Conservation (phyloP, 2,888 invertebrate genomes). For the Tethea ocularis region DNA sequence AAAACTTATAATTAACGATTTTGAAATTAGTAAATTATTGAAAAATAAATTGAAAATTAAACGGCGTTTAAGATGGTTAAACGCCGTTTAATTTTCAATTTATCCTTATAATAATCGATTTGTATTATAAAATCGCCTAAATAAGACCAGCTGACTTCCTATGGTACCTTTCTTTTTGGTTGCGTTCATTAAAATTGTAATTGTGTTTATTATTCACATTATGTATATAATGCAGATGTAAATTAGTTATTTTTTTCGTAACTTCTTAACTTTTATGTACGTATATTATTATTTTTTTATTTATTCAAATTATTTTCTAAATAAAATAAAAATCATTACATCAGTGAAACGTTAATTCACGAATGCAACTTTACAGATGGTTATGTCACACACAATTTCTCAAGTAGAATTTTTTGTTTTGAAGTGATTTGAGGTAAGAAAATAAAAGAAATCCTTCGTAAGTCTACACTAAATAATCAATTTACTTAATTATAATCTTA, state of each 20-base stretch:
- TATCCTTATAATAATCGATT: not conserved
- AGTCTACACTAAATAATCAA: not conserved
- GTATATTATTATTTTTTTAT: not conserved
- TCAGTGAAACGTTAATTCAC: not conserved
- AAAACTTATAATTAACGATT: too few species aligned
- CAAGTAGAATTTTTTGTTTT: conserved; percentile 53
- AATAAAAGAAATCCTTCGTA: conserved; percentile 2
- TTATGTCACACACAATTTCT: conserved; percentile 75
- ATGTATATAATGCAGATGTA: too few species aligned
- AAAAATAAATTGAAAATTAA: too few species aligned
- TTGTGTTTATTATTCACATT: too few species aligned
- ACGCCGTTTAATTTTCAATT: too few species aligned
- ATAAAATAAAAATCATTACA: too few species aligned
- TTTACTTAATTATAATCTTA: conserved; percentile 13
- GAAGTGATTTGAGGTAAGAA: conserved; percentile 65
- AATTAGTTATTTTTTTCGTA: too few species aligned
- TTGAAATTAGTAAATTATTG: too few species aligned
- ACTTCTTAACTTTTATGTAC: too few species aligned
- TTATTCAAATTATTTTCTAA: not conserved
- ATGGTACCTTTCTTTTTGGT: too few species aligned
- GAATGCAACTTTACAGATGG: conserved; percentile 39
- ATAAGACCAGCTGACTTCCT: not conserved
- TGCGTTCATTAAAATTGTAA: not conserved
- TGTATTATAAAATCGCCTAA: not conserved
- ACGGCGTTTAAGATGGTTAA: too few species aligned